Conservation (phyloP, 2,888 invertebrate species). For the Aphrophora alni region DNA sequence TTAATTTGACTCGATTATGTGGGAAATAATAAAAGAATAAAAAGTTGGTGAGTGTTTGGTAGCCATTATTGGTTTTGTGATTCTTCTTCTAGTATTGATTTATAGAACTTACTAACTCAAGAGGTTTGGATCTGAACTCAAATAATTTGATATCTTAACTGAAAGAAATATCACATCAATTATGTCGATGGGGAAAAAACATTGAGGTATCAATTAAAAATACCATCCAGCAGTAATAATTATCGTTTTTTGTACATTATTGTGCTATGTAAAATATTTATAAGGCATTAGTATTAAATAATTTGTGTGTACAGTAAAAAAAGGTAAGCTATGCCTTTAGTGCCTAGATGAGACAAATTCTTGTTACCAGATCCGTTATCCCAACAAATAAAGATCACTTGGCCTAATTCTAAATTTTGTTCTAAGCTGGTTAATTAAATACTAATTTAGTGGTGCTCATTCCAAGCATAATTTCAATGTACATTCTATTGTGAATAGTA, state of each 20-base stretch:
- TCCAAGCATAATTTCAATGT: constrained; percentile 21
- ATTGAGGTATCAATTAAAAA: not conserved
- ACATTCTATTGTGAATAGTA: not conserved
- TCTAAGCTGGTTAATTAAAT: constrained; percentile 26
- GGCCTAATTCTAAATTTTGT: constrained; percentile 38
- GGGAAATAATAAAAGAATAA: not conserved
- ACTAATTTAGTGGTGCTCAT: constrained; percentile 37
- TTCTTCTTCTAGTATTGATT: not conserved
- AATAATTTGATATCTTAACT: not conserved
- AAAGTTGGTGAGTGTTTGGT: not conserved
- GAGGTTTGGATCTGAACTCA: not conserved
- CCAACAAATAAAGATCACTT: constrained; percentile 20
- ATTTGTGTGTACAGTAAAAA: not conserved
- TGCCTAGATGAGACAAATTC: not conserved
- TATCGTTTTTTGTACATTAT: constrained; percentile 22
- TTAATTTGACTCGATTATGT: not conserved
- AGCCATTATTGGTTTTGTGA: not conserved
- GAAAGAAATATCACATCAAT: not conserved
- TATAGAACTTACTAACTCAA: not conserved
- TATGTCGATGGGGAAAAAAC: not conserved
- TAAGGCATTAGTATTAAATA: constrained; percentile 22
- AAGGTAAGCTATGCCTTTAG: not conserved
- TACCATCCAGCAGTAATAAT: constrained; percentile 18
- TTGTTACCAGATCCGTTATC: not conserved
- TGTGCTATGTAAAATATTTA: constrained; percentile 16